Base-by-base conservation (phyloP, 2,888 invertebrate species). In the Drosophila percnosoma region DNA sequence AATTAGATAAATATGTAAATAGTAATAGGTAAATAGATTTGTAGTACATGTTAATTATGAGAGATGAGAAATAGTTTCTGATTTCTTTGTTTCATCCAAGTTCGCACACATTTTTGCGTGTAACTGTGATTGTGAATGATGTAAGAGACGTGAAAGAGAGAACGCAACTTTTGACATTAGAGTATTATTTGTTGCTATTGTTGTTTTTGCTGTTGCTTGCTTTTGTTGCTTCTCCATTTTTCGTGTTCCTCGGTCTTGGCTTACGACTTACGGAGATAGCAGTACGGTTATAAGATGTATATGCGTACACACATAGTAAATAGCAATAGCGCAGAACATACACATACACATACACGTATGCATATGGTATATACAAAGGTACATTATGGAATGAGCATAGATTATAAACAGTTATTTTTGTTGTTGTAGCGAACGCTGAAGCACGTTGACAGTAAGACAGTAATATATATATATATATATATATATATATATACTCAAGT, bases 341-440 rank as follows among this genome's bases (percentile, higher is more conserved):
- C 45, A 45, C 21, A 45, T 13, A 40, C 40, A 40, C 8, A 38
- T 11, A n/a, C 11, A 11, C n/a, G 11, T 45, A 51, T 60, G 60
- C 36, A 33, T 40, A 38, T 55, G 18, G 51, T 42, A 21, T 24
- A 57, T 45, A 45, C 27, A 15, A 24, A 24, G 8, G 8, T 42
- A 52, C 33, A 34, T 40, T 33, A 66, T 31, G 69, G 13, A 42
- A 68, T 68, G 51, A 40, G 40, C 42, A 57, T 57, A 51, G 70
- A 52, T 31, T 27, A 55, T 38, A 18, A 49, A 33, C 40, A 38
- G n/a, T 54, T 36, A 2, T n/a, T n/a, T n/a, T 38, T 29, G 27
- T 13, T 38, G 18, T 51, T 49, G 57, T 59, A 64, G 75, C 75
- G 42, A 76, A 79, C 80, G 80, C 80, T 79, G 75, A 75, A 74